Base-by-base conservation (phyloP, 2,113 vertebrate genomes). In the Rattus rattus region DNA sequence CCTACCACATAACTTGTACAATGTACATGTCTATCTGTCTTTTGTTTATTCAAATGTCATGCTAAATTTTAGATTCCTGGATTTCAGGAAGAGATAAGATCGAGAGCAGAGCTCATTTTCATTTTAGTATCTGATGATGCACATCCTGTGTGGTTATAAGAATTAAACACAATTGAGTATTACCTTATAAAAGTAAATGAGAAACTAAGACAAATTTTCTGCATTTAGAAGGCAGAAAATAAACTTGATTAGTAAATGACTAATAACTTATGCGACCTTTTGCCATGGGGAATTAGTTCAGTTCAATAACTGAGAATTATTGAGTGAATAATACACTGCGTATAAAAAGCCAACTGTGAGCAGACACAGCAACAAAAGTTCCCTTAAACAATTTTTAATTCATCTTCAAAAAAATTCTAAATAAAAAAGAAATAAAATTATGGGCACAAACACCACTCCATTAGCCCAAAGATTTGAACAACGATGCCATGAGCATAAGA, bases 51-150 rank as follows among this genome's bases (percentile, higher is more conserved):
- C 43, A 88, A 94, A 49, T 77, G 26, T 22, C n/a, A 76, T 72
- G 30, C 7, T 75, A 89, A 89, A 65, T 91, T 89, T 16, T 43
- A 47, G 52, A 63, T 77, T n/a, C 94, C 22, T 86, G 28, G 2
- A 77, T 94, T 91, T 39, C 88, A 89, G 81, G 93, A 84, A 95
- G 16, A 91, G 56, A 1, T 54, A 94, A 89, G 75, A 65, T 11
- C 24, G 20, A 5, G 8, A 33, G 89, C 75, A 49, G 13, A n/a
- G 28, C 20, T 56, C 36, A 65, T 36, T 8, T 93, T 96, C 43
- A 43, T 43, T 43, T 43, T 3, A 79, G 17, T 90, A 5, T 24
- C 26, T 75, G 36, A 81, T 72, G 49, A 88, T 88, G 56, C 5
- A n/a, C 75, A 80, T 79, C 73, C 33, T 52, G 1, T 54, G 5